phyloP scores from a whole-genome alignment of 2,888 invertebrate species.

The Lamproptera curius region DNA sequence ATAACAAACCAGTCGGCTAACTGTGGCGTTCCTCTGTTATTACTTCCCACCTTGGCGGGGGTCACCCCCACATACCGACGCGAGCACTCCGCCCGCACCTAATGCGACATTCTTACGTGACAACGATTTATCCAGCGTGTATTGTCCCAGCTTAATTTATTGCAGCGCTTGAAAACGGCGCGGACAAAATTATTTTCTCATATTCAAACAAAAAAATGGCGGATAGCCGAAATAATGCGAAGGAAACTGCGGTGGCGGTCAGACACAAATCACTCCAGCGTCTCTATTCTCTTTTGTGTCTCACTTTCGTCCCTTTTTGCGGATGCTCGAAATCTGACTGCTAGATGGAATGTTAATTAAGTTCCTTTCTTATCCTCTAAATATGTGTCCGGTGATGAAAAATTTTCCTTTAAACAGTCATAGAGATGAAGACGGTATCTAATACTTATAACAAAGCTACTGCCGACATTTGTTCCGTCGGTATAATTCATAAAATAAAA shows the following conservation, averaged over 20 bases:
- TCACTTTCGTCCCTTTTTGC: slow-evolving; percentile 15
- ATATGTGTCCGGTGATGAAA: too few relatives aligned
- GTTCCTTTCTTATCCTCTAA: too few relatives aligned
- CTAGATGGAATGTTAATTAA: neutral
- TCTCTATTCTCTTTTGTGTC: slow-evolving; percentile 11
- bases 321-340: too few relatives aligned
- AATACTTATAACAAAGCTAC: too few relatives aligned
- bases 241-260: slow-evolving; percentile 15
- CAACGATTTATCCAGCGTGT: slow-evolving; percentile 74
- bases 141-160: slow-evolving; percentile 71
- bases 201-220: slow-evolving; percentile 26
- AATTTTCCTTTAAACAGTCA: too few relatives aligned
- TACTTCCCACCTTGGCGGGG: slow-evolving; percentile 38
- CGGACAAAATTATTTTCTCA: slow-evolving; percentile 54
- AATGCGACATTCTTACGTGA: slow-evolving; percentile 75
- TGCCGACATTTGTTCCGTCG: too few relatives aligned
- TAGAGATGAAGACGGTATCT: too few relatives aligned
- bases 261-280: slow-evolving; percentile 20
- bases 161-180: slow-evolving; percentile 54
- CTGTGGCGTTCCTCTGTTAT: slow-evolving; percentile 68
- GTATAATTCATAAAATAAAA: too few relatives aligned
- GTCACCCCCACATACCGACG: slow-evolving; percentile 25
- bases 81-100: slow-evolving; percentile 38
- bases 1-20: slow-evolving; percentile 63
- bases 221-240: slow-evolving; percentile 17